Evolutionary conservation across 2,888 invertebrate species (phyloP).

Genomic region (Lacanobia wlatinum): DNA sequence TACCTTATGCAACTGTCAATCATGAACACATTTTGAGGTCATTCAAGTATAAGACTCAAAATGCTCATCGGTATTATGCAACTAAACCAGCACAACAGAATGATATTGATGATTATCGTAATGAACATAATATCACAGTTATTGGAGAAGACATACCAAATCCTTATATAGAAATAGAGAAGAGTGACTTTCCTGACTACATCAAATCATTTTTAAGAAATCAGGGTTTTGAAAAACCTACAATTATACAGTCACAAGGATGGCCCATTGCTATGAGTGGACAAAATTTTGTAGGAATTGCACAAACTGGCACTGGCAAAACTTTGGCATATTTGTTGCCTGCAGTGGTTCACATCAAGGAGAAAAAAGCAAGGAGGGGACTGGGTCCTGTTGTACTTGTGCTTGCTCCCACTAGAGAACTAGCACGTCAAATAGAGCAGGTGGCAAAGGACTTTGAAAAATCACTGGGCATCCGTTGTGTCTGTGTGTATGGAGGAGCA

Average conservation of each 20-base stretch:
- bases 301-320: constrained; percentile 95
- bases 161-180: constrained; percentile 94
- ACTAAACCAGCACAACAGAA: constrained; percentile 75
- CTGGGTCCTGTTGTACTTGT: constrained; percentile 96
- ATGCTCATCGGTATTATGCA: constrained; percentile 74
- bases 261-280: constrained; percentile 96
- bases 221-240: constrained; percentile 93
- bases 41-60: constrained; percentile 47
- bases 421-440: constrained; percentile 95
- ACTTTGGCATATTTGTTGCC: constrained; percentile 95
- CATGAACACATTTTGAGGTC: constrained; percentile 60
- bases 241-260: constrained; percentile 95
- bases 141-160: constrained; percentile 93
- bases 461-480: constrained; percentile 93
- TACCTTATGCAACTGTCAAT: constrained; percentile 65
- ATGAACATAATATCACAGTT: constrained; percentile 93
- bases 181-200: constrained; percentile 94
- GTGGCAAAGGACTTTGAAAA: constrained; percentile 95
- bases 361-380: constrained; percentile 93
- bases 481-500: constrained; percentile 97
- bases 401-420: constrained; percentile 94
- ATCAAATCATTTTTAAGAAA: constrained; percentile 91
- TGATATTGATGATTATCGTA: constrained; percentile 92
- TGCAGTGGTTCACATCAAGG: constrained; percentile 95
- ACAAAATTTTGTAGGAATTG: constrained; percentile 95